phyloP scores from a whole-genome alignment of 2,888 invertebrate species.

The Drymonia ruficornis region DNA sequence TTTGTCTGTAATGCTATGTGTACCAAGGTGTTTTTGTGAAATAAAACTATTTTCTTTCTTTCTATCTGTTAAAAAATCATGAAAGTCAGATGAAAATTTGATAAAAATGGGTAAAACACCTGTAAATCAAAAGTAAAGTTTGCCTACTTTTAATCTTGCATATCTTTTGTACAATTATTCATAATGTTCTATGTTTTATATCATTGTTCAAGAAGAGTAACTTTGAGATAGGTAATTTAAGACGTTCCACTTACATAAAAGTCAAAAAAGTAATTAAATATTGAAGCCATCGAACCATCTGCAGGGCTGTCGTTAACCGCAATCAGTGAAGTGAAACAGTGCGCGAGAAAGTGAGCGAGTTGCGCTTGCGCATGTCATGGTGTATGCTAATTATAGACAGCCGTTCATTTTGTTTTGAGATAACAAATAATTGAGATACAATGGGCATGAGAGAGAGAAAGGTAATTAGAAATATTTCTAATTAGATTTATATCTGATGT shows the following conservation, averaged over 20 bases:
- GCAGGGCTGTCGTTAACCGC: slow-evolving; percentile 4
- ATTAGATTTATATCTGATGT: background rate
- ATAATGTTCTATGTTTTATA: no score
- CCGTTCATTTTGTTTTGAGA: slow-evolving; percentile 11
- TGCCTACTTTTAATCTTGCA: no score
- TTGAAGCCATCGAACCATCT: slow-evolving; percentile 1
- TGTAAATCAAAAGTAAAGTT: no score
- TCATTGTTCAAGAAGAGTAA: no score
- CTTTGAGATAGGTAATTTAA: no score
- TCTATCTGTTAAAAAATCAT: no score
- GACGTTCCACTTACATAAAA: background rate
- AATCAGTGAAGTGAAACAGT: slow-evolving; percentile 7
- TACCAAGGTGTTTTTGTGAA: no score
- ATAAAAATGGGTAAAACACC: no score
- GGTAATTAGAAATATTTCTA: slow-evolving; percentile 2
- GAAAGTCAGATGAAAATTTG: no score
- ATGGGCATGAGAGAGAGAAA: background rate
- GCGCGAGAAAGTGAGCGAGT: slow-evolving; percentile 56
- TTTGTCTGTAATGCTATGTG: no score
- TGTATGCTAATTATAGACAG: slow-evolving; percentile 47
- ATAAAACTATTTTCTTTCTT: no score
- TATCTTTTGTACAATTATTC: no score
- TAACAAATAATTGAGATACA: background rate
- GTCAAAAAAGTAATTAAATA: background rate
- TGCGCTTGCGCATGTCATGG: slow-evolving; percentile 30